Base-by-base conservation (phyloP, 2,888 invertebrate species). In the Myopa testacea region DNA sequence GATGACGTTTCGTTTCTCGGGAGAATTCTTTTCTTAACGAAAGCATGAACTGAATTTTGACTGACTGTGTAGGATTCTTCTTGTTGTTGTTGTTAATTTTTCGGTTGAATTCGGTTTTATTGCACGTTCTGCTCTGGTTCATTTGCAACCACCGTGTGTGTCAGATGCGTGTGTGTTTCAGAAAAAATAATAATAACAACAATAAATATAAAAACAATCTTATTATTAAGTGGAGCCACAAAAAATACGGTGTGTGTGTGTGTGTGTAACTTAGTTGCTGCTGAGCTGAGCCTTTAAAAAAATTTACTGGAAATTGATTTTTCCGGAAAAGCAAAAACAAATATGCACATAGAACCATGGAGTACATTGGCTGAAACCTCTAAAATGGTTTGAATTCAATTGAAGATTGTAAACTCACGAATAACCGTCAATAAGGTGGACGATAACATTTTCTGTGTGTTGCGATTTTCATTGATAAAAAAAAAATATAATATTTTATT, bases 1-100 rank as follows among this genome's bases (percentile, higher is more conserved):
- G 26, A 26, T 84, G 85, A 83, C 85, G 82, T 84, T 82, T 83
- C 83, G 86, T 84, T 86, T 83, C 85, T 84, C 86, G 85, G 86
- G 84, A 78, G 72, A 76, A 58, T 58, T 58, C 58, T 16, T 80
- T 69, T 69, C 52, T 76, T 50, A 74, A 79, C 16, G 75, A 72
- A 78, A 69, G 74, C 40, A 74, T 67, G 16, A 55, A 77, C 73
- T 73, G 72, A 38, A 63, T 55, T 45, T 26, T 40, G 26, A 26
- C 1, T 26, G 26, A 2, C 2, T 26, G 26, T 26, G 26, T 26
- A 26, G 26, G 26, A 26, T 26, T 26, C 2, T 26, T 26, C 26
- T 26, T 26, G 26, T 26, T 26, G 26, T 26, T 26, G 26, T 26
- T 26, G 26, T 26, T 26, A 37, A 62, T 70, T 70, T 55, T 69